Evolutionary conservation across 2,797 vertebrate species (phyloP).

Genomic region (Onychomys arenicola): DNA sequence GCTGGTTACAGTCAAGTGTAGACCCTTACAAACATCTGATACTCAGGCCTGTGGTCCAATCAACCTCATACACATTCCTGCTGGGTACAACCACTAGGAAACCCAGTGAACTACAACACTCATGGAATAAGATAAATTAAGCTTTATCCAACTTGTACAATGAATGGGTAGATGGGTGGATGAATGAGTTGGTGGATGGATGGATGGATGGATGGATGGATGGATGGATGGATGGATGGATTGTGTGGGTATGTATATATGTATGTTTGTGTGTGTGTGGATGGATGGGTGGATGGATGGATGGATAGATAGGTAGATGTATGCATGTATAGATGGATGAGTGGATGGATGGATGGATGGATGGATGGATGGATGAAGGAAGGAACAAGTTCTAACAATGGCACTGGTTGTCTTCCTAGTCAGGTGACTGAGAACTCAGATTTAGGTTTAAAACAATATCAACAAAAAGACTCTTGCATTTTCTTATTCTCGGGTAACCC

Average conservation of each 20-base stretch:
- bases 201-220: too few relatives aligned
- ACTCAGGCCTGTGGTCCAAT: too few relatives aligned
- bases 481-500: neutral
- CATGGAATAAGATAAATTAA: neutral
- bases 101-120: neutral
- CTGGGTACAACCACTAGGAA: too few relatives aligned
- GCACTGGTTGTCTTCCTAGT: neutral
- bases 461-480: neutral
- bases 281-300: neutral
- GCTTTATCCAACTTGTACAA: neutral
- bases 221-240: neutral
- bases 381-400: neutral
- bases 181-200: too few relatives aligned
- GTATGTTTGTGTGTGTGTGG: too few relatives aligned
- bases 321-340: rapidly evolving
- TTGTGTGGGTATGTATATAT: too few relatives aligned
- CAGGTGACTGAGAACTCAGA: neutral
- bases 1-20: too few relatives aligned
- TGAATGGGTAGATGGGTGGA: neutral
- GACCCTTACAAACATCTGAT: too few relatives aligned
- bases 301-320: too few relatives aligned
- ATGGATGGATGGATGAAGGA: neutral
- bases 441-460: neutral
- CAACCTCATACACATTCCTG: too few relatives aligned
- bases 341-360: too few relatives aligned